phyloP scores from a whole-genome alignment of 2,113 vertebrate species.

The Aspiorhynchus laticeps region DNA sequence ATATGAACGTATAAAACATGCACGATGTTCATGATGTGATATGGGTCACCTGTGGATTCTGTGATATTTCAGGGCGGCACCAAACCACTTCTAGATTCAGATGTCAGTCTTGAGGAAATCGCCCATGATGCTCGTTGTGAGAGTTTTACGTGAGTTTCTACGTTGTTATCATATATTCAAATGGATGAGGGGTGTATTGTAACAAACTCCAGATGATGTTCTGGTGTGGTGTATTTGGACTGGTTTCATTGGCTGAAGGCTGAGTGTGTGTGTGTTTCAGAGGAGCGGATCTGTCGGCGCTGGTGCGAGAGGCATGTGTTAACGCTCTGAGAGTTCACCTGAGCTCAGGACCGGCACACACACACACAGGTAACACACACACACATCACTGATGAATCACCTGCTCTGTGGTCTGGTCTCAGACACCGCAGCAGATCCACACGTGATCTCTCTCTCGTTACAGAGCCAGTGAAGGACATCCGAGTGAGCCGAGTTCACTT shows the following conservation, averaged over 20 bases:
- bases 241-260: background rate
- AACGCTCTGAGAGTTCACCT: constrained; percentile 80
- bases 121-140: constrained; percentile 82
- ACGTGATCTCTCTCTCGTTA: background rate
- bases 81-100: constrained; percentile 78
- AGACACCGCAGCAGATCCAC: background rate
- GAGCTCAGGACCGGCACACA: constrained; percentile 39
- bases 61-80: constrained; percentile 79
- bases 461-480: constrained; percentile 74
- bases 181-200: too few species aligned
- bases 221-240: background rate
- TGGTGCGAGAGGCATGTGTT: constrained; percentile 91
- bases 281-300: constrained; percentile 90
- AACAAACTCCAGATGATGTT: too few species aligned
- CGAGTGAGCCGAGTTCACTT: constrained; percentile 83
- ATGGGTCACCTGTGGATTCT: background rate
- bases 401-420: background rate
- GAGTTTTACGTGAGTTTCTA: constrained; percentile 86
- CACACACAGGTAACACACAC: constrained; percentile 60
- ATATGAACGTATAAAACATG: background rate
- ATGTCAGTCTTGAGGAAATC: constrained; percentile 85
- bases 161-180: background rate
- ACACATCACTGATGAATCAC: background rate
- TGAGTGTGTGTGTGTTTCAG: constrained; percentile 66
- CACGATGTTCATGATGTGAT: background rate